Percentiles rank a stretch among this genome's conserved stretches.
These are phyloP conservation scores for Nomada fabriciana DNA, from an alignment of 2,888 invertebrate species.

Conservation along the genomic window DNA sequence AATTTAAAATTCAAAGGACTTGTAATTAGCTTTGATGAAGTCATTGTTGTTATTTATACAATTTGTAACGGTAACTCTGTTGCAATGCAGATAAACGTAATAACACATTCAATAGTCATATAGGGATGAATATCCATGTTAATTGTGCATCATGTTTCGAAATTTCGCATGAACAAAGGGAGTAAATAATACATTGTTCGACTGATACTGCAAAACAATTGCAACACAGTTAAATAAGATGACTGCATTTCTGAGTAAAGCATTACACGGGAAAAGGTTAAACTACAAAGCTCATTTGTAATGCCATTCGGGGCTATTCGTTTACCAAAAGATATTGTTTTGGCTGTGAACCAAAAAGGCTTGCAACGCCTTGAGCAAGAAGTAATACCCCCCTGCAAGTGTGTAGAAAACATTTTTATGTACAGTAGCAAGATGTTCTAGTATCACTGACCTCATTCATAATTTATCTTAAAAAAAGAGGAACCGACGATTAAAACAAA, in stretches of 20 bases:
- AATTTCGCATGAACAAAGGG: too few species aligned
- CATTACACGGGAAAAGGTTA: not conserved
- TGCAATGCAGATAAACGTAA: too few species aligned
- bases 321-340: conserved; percentile 16
- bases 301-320: conserved; percentile 14
- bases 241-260: not conserved
- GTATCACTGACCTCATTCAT: conserved; percentile 1
- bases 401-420: not conserved
- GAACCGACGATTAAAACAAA: too few species aligned
- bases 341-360: conserved; percentile 30
- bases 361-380: not conserved
- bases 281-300: conserved; percentile 9
- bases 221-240: not conserved
- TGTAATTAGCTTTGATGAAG: too few species aligned
- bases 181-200: not conserved
- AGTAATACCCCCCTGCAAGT: not conserved
- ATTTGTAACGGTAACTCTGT: too few species aligned
- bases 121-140: too few species aligned
- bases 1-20: too few species aligned
- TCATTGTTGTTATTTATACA: too few species aligned
- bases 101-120: not conserved
- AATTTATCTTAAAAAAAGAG: not conserved
- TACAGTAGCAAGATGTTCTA: not conserved
- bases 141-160: too few species aligned
- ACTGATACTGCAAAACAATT: not conserved